Evolutionary conservation across 2,797 vertebrate species (phyloP).

Genomic region (Basileuterus tristriatus): DNA sequence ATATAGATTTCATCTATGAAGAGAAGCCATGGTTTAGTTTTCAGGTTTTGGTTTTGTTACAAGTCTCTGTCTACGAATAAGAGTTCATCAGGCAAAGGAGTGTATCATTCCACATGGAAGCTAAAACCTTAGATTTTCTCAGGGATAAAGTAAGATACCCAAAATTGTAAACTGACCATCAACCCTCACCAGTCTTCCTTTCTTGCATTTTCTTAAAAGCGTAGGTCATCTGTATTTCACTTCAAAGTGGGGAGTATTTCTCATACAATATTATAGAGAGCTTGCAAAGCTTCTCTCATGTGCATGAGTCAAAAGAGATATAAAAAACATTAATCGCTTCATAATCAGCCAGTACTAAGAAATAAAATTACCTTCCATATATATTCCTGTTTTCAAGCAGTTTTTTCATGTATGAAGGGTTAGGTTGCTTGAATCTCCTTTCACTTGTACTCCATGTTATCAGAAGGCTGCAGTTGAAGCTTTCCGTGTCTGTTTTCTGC

Average conservation of each 20-base stretch:
- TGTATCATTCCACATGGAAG: not conserved
- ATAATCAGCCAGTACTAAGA: not conserved
- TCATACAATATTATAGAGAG: not conserved
- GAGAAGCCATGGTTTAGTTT: not conserved
- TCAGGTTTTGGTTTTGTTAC: not conserved
- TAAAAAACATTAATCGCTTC: not conserved
- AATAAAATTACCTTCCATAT: not conserved
- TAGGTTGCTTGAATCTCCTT: not conserved
- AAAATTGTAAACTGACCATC: not conserved
- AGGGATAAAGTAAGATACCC: not conserved
- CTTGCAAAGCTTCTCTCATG: not conserved
- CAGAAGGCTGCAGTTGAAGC: not conserved
- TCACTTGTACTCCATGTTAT: not conserved
- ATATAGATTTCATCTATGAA: not conserved
- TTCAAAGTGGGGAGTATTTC: not conserved
- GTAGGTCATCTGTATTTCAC: not conserved
- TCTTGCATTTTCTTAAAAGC: not conserved
- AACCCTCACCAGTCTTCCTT: not conserved
- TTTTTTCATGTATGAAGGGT: not conserved
- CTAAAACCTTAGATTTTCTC: not conserved
- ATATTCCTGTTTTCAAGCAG: not conserved
- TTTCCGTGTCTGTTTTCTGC: not conserved
- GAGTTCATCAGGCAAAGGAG: not conserved
- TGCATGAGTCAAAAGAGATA: not conserved
- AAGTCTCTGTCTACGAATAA: accelerated